Percentiles rank a stretch among this genome's conserved stretches.
phyloP scores from a whole-genome alignment of 2,888 invertebrate species.

The Mechanitis messenoides region DNA sequence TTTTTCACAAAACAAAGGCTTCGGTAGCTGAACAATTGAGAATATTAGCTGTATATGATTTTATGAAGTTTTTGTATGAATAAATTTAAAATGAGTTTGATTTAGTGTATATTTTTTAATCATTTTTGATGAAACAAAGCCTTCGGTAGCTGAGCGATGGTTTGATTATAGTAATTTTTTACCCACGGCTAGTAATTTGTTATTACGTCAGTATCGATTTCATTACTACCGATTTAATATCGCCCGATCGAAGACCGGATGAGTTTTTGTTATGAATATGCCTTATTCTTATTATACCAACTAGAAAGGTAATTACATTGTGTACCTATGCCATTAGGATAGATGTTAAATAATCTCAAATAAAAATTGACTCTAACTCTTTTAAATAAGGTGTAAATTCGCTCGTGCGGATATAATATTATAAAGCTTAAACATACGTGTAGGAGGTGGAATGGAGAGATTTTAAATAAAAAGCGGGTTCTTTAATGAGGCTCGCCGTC shows the following conservation, averaged over 20 bases:
- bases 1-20: too few species aligned
- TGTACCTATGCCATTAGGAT: conserved; percentile 35
- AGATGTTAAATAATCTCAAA: conserved; percentile 1
- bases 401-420: background rate
- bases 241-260: conserved; percentile 51
- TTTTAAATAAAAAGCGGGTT: conserved; percentile 40
- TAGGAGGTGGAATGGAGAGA: conserved; percentile 41
- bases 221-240: conserved; percentile 61
- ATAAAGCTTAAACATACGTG: conserved; percentile 31
- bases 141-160: conserved; percentile 28
- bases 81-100: too few species aligned
- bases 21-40: too few species aligned
- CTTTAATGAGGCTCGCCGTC: conserved; percentile 38
- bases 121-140: conserved; percentile 31
- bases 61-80: too few species aligned
- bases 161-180: conserved; percentile 64
- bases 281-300: conserved; percentile 51
- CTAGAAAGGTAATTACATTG: conserved; percentile 57
- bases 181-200: conserved; percentile 48
- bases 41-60: too few species aligned
- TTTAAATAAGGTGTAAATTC: conserved; percentile 10
- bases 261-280: conserved; percentile 50
- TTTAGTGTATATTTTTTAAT: background rate
- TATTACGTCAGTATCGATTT: conserved; percentile 61
- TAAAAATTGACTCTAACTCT: conserved; percentile 10